A percentile compares a stretch with the other conserved stretches of the same genome.
Evolutionary conservation across 2,113 vertebrate species (phyloP).

Genomic region (Percina caprodes): DNA sequence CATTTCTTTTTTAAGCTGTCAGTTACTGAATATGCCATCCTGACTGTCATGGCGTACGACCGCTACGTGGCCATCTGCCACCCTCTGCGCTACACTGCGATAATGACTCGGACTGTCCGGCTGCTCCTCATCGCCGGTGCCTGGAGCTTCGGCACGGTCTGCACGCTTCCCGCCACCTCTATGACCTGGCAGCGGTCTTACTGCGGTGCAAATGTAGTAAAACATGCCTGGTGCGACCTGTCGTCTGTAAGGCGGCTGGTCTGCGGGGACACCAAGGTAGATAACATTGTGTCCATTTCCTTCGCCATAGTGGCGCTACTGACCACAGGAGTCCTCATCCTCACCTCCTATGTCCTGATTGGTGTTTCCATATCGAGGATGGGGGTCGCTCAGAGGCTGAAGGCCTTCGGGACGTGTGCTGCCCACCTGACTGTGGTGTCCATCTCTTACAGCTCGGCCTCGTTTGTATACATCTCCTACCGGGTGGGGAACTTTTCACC

Average conservation of each 20-base stretch:
- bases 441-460: conserved; percentile 54
- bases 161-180: not conserved
- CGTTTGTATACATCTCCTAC: conserved; percentile 69
- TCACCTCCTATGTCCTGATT: conserved; percentile 57
- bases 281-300: conserved; percentile 24
- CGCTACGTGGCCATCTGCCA: conserved; percentile 68
- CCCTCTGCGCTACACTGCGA: conserved; percentile 75
- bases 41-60: conserved; percentile 84
- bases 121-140: conserved; percentile 69
- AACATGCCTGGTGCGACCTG: conserved; percentile 59
- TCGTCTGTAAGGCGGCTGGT: conserved; percentile 53
- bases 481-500: conserved; percentile 56
- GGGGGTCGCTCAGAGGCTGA: conserved; percentile 37
- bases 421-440: conserved; percentile 66
- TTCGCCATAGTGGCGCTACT: conserved; percentile 29
- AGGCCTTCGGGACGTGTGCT: conserved; percentile 46
- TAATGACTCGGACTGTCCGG: conserved; percentile 75
- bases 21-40: conserved; percentile 66
- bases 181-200: conserved; percentile 28
- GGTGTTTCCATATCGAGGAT: conserved; percentile 39
- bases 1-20: conserved; percentile 70
- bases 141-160: conserved; percentile 68
- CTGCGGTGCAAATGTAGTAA: conserved; percentile 55
- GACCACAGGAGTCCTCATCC: conserved; percentile 54
- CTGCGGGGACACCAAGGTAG: conserved; percentile 35